These are phyloP conservation scores for Cataglyphis albicans DNA, from an alignment of 2,888 invertebrate species.

Conservation along the genomic window DNA sequence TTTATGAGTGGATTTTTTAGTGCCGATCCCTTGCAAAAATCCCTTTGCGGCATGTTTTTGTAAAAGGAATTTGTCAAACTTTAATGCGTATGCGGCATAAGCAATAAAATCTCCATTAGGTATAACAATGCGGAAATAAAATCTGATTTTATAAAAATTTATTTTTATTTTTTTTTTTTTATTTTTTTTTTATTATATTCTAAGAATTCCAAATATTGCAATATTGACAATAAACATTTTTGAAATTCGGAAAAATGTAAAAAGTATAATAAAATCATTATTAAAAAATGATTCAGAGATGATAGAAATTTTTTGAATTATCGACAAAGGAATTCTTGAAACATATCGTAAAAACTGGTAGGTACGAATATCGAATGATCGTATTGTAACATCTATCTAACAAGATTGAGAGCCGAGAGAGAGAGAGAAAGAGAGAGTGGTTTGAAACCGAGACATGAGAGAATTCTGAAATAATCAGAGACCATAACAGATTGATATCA, in stretches of 20 bases:
- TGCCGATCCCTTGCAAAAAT: not conserved
- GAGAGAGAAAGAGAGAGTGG: not conserved
- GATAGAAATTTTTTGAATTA: not conserved
- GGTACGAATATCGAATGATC: not conserved
- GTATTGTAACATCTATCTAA: not conserved
- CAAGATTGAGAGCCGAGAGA: not conserved
- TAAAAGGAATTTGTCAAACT: not conserved
- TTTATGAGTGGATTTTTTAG: not conserved
- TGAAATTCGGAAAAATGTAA: not conserved
- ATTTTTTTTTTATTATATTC: not conserved
- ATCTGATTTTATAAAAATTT: too few species aligned
- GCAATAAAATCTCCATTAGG: too few species aligned
- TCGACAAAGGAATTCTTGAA: not conserved
- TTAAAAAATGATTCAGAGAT: not conserved
- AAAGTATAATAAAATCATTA: not conserved
- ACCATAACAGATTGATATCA: slow-evolving; percentile 31
- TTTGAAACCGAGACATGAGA: not conserved
- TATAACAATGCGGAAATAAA: too few species aligned
- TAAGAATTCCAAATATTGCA: not conserved
- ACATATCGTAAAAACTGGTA: not conserved
- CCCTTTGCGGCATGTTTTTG: not conserved
- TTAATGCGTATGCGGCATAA: too few species aligned
- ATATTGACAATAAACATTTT: not conserved
- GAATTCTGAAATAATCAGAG: slow-evolving; percentile 9
- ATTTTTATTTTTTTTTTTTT: not conserved